Conservation (phyloP, 2,888 invertebrate genomes). For the Athalia rosae region DNA sequence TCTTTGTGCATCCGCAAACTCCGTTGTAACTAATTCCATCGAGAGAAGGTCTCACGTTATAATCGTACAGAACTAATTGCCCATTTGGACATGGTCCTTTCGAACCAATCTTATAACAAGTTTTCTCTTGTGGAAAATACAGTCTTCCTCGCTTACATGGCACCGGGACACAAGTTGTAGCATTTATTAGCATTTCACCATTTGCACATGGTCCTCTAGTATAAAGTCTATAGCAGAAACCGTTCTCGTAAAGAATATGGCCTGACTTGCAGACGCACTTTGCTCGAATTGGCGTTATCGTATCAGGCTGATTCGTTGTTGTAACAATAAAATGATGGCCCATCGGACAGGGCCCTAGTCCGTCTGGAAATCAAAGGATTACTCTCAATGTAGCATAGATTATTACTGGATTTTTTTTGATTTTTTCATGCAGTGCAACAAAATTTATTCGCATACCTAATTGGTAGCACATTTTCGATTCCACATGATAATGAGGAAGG, state of each 20-base stretch:
- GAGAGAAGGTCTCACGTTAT: slow-evolving; percentile 84
- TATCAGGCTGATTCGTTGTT: slow-evolving; percentile 57
- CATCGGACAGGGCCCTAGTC: slow-evolving; percentile 83
- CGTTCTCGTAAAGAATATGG: slow-evolving; percentile 79
- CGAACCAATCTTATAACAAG: slow-evolving; percentile 87
- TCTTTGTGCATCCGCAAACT: slow-evolving; percentile 83
- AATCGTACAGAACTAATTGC: slow-evolving; percentile 87
- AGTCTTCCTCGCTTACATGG: slow-evolving; percentile 85
- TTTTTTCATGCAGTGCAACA: not conserved
- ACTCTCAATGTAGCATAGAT: not conserved
- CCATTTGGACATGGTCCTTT: slow-evolving; percentile 84
- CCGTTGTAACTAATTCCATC: slow-evolving; percentile 90
- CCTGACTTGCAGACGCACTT: slow-evolving; percentile 83
- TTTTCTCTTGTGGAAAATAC: slow-evolving; percentile 83
- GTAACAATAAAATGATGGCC: slow-evolving; percentile 83
- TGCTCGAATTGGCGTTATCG: slow-evolving; percentile 70
- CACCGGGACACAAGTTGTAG: slow-evolving; percentile 81
- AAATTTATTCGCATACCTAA: slow-evolving; percentile 75
- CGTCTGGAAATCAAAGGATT: slow-evolving; percentile 75
- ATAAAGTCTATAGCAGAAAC: slow-evolving; percentile 85
- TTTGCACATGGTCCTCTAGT: slow-evolving; percentile 86
- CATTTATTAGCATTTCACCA: slow-evolving; percentile 82
- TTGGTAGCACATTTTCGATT: slow-evolving; percentile 83
- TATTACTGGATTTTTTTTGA: slow-evolving; percentile 4
- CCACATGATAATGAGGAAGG: slow-evolving; percentile 84